Percentiles rank a stretch among this genome's conserved stretches.
Conservation (phyloP, 2,888 invertebrate species). For the Zhuqinia jingwanae region DNA sequence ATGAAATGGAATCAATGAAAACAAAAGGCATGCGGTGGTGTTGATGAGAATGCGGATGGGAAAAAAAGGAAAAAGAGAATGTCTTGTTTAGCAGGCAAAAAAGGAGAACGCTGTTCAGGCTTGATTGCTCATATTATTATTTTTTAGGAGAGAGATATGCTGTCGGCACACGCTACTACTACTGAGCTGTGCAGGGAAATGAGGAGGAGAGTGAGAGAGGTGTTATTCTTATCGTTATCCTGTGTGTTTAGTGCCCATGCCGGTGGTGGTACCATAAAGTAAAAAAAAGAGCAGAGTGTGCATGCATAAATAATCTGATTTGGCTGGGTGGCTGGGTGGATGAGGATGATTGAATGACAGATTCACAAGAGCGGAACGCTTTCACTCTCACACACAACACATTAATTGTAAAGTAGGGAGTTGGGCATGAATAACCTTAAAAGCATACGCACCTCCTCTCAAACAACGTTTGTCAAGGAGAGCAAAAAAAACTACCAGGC, state of each 20-base stretch:
- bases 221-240: no score
- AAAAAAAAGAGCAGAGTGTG: neutral
- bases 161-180: no score
- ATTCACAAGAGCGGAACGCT: neutral
- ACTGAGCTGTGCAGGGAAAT: no score
- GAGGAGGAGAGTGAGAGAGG: constrained; percentile 2
- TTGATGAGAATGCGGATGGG: neutral
- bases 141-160: neutral
- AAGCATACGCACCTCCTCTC: no score
- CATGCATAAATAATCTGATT: constrained; percentile 61
- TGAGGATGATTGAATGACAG: constrained; percentile 54
- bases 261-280: neutral
- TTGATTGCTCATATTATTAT: constrained; percentile 65
- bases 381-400: neutral
- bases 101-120: constrained; percentile 25
- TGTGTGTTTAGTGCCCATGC: no score
- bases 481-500: no score
- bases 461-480: no score
- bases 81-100: constrained; percentile 17
- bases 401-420: neutral
- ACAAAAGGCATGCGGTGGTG: neutral
- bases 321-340: constrained; percentile 24
- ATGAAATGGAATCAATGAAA: neutral
- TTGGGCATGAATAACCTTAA: no score
- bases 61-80: neutral